Evolutionary conservation across 2,113 vertebrate genomes (phyloP).

Genomic region (Fregata magnificens): DNA sequence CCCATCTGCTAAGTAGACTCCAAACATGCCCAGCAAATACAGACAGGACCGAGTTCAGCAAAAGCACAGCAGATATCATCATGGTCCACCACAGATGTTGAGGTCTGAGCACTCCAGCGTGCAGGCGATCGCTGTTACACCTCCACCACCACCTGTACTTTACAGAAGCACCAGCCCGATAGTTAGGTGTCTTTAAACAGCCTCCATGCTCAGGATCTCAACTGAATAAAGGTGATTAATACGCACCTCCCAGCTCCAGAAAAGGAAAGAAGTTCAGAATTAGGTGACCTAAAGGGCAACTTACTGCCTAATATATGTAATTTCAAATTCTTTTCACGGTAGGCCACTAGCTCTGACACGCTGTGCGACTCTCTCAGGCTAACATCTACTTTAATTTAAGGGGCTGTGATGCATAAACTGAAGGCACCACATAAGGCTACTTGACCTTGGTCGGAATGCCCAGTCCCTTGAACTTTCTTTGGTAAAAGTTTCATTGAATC

Average conservation of each 20-base stretch:
- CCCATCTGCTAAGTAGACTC: not conserved
- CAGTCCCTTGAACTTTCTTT: not conserved
- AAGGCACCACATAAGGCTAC: not conserved
- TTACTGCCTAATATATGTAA: too few relatives aligned
- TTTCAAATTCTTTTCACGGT: not conserved
- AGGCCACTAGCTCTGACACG: not conserved
- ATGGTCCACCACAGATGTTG: accelerated
- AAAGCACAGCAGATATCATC: not conserved
- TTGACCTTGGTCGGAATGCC: too few relatives aligned
- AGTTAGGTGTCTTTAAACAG: accelerated
- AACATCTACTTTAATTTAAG: not conserved
- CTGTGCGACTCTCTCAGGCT: not conserved
- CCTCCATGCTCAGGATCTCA: not conserved
- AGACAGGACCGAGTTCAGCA: not conserved
- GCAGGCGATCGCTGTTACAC: accelerated
- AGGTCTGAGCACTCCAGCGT: not conserved
- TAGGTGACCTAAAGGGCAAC: not conserved
- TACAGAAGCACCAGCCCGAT: not conserved
- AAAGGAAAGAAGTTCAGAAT: not conserved
- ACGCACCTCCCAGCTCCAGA: not conserved
- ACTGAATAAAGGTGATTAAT: too few relatives aligned
- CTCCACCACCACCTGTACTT: not conserved
- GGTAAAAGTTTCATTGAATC: too few relatives aligned
- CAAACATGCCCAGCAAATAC: accelerated
- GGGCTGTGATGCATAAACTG: not conserved